A percentile compares a stretch with the other conserved stretches of the same genome.
phyloP scores from a whole-genome alignment of 1,140 invertebrate species.

The Aricia agestis region DNA sequence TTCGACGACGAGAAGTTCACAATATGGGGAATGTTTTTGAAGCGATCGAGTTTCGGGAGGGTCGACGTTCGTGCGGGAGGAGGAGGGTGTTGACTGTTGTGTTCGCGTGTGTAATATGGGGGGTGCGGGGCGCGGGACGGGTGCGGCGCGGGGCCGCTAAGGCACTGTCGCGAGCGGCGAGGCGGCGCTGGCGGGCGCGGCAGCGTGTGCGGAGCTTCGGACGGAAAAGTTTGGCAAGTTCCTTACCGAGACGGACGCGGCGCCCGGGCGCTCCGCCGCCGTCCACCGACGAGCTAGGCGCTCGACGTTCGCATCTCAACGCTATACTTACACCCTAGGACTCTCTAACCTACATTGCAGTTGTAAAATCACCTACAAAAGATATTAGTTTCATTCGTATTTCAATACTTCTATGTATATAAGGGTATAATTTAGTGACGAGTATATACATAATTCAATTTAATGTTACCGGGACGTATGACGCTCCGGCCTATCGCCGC shows the following conservation, averaged over 20 bases:
- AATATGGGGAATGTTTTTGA: background rate
- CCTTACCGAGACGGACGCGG: conserved; percentile 57
- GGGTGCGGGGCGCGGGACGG: conserved; percentile 32
- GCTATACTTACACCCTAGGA: conserved; percentile 59
- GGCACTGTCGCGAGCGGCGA: conserved; percentile 61
- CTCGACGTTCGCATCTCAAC: conserved; percentile 57
- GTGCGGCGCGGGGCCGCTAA: conserved; percentile 49
- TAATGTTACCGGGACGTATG: conserved; percentile 61
- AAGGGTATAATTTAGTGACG: conserved; percentile 72
- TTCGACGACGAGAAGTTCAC: background rate
- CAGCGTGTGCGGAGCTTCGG: conserved; percentile 62
- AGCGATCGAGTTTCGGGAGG: background rate
- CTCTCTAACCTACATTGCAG: conserved; percentile 70
- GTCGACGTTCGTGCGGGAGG: background rate
- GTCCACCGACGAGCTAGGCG: conserved; percentile 50
- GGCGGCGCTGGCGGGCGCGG: conserved; percentile 41
- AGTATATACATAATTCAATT: conserved; percentile 66
- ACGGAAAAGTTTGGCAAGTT: conserved; percentile 71
- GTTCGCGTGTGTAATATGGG: conserved; percentile 8
- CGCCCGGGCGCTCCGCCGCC: conserved; percentile 41
- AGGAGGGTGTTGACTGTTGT: background rate
- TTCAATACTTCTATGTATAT: conserved; percentile 72
- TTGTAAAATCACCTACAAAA: conserved; percentile 76
- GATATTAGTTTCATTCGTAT: conserved; percentile 74
- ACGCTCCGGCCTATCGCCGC: conserved; percentile 58